Evolutionary conservation across 2,797 vertebrate genomes (phyloP).

Genomic region (Sebastes steindachneri): DNA sequence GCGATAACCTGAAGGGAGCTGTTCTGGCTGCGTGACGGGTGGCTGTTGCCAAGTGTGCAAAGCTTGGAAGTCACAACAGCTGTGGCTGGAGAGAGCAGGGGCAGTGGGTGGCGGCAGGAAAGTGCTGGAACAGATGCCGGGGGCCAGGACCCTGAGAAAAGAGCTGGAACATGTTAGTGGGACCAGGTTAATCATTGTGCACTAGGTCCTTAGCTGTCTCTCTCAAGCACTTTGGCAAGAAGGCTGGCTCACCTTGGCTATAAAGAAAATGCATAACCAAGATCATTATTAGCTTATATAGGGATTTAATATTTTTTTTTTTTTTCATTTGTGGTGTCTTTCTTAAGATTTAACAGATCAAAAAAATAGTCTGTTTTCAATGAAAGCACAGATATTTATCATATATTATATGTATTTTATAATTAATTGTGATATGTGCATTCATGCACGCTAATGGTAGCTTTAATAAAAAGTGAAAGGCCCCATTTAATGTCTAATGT

Average conservation of each 20-base stretch:
- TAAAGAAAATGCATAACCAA: constrained; percentile 7
- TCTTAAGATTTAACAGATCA: not conserved
- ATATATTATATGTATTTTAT: not conserved
- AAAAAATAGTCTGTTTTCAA: not conserved
- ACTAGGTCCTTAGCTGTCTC: constrained; percentile 59
- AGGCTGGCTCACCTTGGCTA: constrained; percentile 54
- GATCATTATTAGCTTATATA: constrained; percentile 7
- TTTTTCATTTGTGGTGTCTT: not conserved
- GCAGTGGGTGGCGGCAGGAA: constrained; percentile 68
- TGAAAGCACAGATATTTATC: constrained; percentile 23
- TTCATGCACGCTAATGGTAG: constrained; percentile 48
- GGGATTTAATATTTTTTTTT: not conserved
- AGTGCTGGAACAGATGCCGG: constrained; percentile 71
- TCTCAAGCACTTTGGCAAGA: constrained; percentile 25
- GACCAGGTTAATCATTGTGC: constrained; percentile 79
- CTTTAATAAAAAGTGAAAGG: constrained; percentile 60
- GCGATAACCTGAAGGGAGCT: constrained; percentile 85
- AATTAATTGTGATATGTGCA: constrained; percentile 51
- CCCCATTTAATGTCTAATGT: constrained; percentile 60
- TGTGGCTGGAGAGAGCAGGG: constrained; percentile 70
- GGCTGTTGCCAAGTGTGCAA: constrained; percentile 79
- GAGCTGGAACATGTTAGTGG: constrained; percentile 66
- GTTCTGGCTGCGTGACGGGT: constrained; percentile 80
- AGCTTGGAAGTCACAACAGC: constrained; percentile 75
- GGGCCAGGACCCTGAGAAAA: constrained; percentile 71